phyloP scores from a whole-genome alignment of 64 coral and sea anemone genomes.

The Hydrozoanthus tunicans region DNA sequence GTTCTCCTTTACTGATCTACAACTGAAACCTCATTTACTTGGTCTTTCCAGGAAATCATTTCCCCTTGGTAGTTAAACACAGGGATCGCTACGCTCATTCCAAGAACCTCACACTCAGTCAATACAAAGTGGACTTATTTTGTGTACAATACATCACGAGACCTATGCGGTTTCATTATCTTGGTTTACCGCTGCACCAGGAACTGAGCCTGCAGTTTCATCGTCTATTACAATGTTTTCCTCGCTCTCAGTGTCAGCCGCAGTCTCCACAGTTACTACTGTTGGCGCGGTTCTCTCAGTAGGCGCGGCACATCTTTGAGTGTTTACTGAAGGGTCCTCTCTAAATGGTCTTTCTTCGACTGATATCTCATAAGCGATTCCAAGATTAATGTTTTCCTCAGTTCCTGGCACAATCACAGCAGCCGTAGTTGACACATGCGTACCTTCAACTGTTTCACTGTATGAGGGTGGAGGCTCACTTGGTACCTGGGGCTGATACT shows the following conservation, averaged over 20 bases:
- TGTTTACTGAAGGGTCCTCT: neutral
- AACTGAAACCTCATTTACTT: too few relatives aligned
- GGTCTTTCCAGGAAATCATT: too few relatives aligned
- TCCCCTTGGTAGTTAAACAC: too few relatives aligned
- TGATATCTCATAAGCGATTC: neutral
- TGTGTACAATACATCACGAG: too few relatives aligned
- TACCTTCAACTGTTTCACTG: slow-evolving; percentile 13
- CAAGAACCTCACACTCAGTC: too few relatives aligned
- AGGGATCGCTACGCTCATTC: too few relatives aligned
- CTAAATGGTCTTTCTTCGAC: slow-evolving; percentile 15
- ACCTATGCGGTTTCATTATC: too few relatives aligned
- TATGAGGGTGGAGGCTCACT: slow-evolving; percentile 42
- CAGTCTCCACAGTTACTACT: slow-evolving; percentile 8
- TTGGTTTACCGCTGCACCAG: too few relatives aligned
- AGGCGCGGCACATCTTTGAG: neutral
- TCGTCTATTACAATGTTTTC: neutral
- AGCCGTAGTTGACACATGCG: too few relatives aligned
- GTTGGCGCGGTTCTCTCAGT: neutral
- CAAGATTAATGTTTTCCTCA: neutral
- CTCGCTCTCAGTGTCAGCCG: neutral
- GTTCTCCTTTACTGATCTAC: too few relatives aligned
- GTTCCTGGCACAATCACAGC: neutral
- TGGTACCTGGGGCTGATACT: slow-evolving; percentile 19
- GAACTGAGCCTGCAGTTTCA: too few relatives aligned
- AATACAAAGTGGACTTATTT: too few relatives aligned